Evolutionary conservation across 2,113 vertebrate species (phyloP).

Genomic region (Oxyura jamaicensis): DNA sequence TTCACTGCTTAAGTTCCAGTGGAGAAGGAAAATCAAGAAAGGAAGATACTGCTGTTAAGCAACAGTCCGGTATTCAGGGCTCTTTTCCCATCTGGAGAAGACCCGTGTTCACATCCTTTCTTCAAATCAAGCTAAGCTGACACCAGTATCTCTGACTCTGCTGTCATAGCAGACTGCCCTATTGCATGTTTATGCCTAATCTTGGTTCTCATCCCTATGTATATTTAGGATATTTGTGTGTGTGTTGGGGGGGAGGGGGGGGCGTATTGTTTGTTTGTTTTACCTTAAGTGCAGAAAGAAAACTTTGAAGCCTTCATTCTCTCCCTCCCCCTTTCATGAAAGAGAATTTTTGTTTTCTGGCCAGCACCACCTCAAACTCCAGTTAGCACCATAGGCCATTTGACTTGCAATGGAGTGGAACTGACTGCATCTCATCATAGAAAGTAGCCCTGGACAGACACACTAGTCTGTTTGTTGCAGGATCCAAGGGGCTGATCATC

Average conservation of each 20-base stretch:
- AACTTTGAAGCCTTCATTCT: background rate
- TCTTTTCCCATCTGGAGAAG: background rate
- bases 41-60: background rate
- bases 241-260: too few relatives aligned
- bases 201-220: background rate
- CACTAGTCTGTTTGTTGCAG: background rate
- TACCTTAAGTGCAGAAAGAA: background rate
- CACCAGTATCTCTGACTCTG: background rate
- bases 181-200: background rate
- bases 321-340: background rate
- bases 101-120: background rate
- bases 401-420: background rate
- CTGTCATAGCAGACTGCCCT: background rate
- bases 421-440: background rate
- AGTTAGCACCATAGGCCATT: background rate
- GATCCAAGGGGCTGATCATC: background rate
- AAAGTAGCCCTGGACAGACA: background rate
- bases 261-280: background rate
- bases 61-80: background rate
- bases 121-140: background rate
- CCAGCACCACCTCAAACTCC: background rate
- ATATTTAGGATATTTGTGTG: background rate
- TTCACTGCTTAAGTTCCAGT: background rate
- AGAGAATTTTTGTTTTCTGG: background rate
- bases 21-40: background rate